Evolutionary conservation across 2,888 invertebrate genomes (phyloP).

Genomic region (Priocnemis perturbator): DNA sequence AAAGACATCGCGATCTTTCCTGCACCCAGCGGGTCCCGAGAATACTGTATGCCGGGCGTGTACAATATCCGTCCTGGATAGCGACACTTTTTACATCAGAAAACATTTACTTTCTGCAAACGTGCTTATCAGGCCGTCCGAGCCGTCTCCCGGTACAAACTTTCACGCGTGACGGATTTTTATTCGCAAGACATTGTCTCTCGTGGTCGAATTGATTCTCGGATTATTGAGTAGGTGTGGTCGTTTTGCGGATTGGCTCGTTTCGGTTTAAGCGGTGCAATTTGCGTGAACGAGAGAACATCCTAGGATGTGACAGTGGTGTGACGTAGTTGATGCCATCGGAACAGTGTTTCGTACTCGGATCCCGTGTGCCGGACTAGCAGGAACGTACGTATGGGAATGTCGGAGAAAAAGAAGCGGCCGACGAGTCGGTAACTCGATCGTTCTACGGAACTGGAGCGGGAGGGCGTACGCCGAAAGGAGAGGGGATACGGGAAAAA

Average conservation of each 20-base stretch:
- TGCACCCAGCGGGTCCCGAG: not conserved
- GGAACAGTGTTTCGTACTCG: too few relatives aligned
- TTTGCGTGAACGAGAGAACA: too few relatives aligned
- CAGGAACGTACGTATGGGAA: not conserved
- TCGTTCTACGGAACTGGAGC: slow-evolving; percentile 26
- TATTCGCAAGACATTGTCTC: too few relatives aligned
- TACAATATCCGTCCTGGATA: slow-evolving; percentile 14
- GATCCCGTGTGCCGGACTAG: not conserved
- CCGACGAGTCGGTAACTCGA: slow-evolving; percentile 25
- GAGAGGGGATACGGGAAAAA: slow-evolving; percentile 5
- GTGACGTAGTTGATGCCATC: too few relatives aligned
- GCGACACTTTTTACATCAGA: slow-evolving; percentile 25
- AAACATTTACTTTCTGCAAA: slow-evolving; percentile 16
- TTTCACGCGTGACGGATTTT: too few relatives aligned
- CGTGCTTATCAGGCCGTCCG: slow-evolving; percentile 34
- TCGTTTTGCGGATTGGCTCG: too few relatives aligned
- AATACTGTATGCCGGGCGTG: slow-evolving; percentile 37
- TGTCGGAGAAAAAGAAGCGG: slow-evolving; percentile 23
- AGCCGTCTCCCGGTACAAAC: slow-evolving; percentile 11
- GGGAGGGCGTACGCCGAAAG: slow-evolving; percentile 15
- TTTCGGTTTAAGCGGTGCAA: too few relatives aligned
- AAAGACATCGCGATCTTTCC: slow-evolving; percentile 29
- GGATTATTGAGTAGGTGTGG: too few relatives aligned
- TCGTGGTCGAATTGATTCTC: too few relatives aligned
- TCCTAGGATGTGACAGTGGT: too few relatives aligned